A percentile compares a stretch with the other conserved stretches of the same genome.
phyloP scores from a whole-genome alignment of 2,797 vertebrate genomes.

The Sebastes iracundus region DNA sequence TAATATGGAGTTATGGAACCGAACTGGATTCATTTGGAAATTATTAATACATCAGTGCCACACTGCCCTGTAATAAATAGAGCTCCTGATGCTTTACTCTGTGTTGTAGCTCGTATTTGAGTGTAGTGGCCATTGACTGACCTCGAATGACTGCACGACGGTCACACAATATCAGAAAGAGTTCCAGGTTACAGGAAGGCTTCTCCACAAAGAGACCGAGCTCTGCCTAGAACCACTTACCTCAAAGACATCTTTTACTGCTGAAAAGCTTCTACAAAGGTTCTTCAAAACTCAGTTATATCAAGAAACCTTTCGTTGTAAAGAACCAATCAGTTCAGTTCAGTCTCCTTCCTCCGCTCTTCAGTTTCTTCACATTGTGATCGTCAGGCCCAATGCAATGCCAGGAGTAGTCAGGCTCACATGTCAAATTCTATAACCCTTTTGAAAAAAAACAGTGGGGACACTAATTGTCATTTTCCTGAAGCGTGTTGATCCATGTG shows the following conservation, averaged over 20 bases:
- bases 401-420: constrained; percentile 36
- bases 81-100: neutral
- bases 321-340: neutral
- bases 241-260: neutral
- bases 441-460: constrained; percentile 20
- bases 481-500: neutral
- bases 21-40: constrained; percentile 19
- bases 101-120: neutral
- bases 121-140: constrained; percentile 1
- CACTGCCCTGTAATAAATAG: neutral
- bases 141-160: neutral
- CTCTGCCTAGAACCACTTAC: neutral
- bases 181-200: neutral
- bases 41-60: constrained; percentile 8
- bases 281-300: neutral
- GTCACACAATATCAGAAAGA: neutral
- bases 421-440: constrained; percentile 48
- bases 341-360: constrained; percentile 13
- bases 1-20: constrained; percentile 6
- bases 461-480: constrained; percentile 11
- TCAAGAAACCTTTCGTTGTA: neutral
- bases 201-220: neutral
- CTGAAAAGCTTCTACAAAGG: neutral
- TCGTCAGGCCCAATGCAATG: constrained; percentile 27
- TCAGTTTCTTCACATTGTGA: constrained; percentile 37